Conservation (phyloP, 2,797 vertebrate species). For the Falco biarmicus region DNA sequence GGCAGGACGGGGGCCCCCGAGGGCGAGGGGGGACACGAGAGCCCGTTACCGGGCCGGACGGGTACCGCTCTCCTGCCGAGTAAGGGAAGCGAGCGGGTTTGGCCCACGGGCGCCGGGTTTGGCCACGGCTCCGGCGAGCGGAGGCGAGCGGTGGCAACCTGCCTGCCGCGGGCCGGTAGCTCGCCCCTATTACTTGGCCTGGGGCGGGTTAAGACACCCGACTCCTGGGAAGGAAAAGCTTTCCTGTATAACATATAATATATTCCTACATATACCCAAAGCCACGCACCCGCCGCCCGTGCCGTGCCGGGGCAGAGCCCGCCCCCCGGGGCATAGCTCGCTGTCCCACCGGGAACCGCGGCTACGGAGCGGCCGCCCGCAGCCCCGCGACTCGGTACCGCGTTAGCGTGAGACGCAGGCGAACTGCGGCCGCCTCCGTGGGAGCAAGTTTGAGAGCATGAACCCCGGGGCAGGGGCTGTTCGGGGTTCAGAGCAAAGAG, state of each 20-base stretch:
- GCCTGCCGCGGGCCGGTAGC: neutral
- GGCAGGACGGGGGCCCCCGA: neutral
- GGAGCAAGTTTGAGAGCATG: neutral
- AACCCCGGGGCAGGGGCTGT: fast-evolving
- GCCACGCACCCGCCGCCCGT: fast-evolving
- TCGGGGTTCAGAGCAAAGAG: neutral
- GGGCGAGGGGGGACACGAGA: neutral
- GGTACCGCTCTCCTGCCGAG: neutral
- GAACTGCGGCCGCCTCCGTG: fast-evolving
- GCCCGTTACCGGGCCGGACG: too few species aligned
- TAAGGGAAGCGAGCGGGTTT: too few species aligned
- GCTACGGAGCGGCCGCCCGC: fast-evolving
- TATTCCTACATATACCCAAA: neutral
- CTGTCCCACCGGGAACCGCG: fast-evolving
- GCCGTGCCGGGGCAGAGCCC: neutral
- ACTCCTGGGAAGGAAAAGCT: fast-evolving
- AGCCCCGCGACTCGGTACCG: fast-evolving
- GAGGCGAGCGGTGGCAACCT: neutral
- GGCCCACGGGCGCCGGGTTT: neutral
- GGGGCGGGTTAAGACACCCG: too few species aligned
- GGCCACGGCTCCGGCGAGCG: neutral
- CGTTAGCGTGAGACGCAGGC: fast-evolving
- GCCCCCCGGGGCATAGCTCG: fast-evolving
- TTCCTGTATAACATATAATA: too few species aligned
- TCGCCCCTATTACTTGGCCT: fast-evolving